Conservation (phyloP, 2,797 vertebrate species). For the Scolopax rusticola region DNA sequence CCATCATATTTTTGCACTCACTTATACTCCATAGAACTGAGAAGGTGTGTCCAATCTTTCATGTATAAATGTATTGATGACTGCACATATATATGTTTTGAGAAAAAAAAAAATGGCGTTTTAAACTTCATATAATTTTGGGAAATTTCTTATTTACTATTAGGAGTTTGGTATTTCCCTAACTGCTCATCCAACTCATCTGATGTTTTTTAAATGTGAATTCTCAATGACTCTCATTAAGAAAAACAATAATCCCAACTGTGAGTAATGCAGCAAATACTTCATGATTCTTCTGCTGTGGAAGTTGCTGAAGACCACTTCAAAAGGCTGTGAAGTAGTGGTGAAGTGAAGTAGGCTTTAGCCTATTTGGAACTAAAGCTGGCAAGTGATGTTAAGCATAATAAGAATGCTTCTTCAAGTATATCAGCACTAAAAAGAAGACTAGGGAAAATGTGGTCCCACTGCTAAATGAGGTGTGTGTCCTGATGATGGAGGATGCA, state of each 20-base stretch:
- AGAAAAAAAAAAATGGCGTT: neutral
- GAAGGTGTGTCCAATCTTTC: neutral
- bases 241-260: neutral
- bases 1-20: neutral
- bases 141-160: neutral
- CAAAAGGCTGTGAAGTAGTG: no score
- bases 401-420: no score
- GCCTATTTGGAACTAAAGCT: no score
- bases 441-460: no score
- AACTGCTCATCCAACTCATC: neutral
- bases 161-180: neutral
- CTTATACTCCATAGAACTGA: rapidly evolving
- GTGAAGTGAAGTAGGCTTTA: no score
- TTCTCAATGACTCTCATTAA: neutral
- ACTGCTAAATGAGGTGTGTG: no score
- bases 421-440: no score
- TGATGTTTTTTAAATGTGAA: neutral
- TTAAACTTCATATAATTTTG: neutral
- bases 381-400: no score
- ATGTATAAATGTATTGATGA: neutral
- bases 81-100: neutral
- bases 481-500: no score
- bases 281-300: no score
- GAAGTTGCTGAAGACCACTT: no score
- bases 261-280: no score